These are phyloP conservation scores for Cryptomyrus ogoouensis DNA, from an alignment of 2,113 vertebrate genomes.

Conservation along the genomic window DNA sequence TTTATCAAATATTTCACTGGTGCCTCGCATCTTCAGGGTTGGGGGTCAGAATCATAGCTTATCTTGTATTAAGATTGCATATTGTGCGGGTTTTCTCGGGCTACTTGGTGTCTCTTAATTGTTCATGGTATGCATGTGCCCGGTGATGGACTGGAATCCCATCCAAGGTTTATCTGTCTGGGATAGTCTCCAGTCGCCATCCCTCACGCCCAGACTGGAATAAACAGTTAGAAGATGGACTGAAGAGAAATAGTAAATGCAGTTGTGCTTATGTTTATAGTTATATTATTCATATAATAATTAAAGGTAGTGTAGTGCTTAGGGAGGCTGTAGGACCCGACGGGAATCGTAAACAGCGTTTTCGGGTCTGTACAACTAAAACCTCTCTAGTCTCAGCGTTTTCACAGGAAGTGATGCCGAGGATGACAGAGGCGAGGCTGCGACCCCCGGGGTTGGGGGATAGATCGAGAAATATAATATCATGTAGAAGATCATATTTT, in stretches of 20 bases:
- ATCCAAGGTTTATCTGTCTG: neutral
- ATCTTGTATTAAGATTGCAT: neutral
- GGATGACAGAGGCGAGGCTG: neutral
- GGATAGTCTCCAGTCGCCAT: neutral
- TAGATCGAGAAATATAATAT: neutral
- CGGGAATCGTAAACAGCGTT: neutral
- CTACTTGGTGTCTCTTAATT: neutral
- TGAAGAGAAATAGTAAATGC: neutral
- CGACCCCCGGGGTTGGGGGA: neutral
- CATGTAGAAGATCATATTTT: neutral
- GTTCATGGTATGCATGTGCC: neutral
- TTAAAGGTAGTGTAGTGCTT: neutral
- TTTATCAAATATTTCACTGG: neutral
- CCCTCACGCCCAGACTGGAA: neutral
- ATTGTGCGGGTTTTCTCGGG: neutral
- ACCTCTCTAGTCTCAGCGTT: neutral
- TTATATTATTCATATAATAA: neutral
- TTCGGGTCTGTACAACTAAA: neutral
- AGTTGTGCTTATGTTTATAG: neutral
- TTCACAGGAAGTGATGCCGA: slow-evolving; percentile 23
- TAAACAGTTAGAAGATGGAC: neutral
- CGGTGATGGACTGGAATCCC: neutral
- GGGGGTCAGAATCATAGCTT: neutral
- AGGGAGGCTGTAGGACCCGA: slow-evolving; percentile 30
- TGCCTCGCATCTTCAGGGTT: neutral